Evolutionary conservation across 2,113 vertebrate genomes (phyloP).

Genomic region (Elanus axillaris): DNA sequence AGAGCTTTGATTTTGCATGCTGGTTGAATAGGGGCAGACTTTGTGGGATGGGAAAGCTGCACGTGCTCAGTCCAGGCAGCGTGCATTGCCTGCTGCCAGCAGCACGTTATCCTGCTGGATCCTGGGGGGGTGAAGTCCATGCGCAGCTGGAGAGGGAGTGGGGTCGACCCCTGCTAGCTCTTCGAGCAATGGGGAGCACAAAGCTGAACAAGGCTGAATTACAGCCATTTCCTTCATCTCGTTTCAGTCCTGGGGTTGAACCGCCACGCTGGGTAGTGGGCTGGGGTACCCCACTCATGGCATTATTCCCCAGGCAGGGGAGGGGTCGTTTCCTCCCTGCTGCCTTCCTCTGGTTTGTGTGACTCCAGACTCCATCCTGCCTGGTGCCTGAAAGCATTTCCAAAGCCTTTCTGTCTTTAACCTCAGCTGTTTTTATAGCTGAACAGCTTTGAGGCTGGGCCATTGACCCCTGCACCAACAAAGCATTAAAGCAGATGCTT

Average conservation of each 20-base stretch:
- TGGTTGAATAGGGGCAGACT: neutral
- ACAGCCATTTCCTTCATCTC: neutral
- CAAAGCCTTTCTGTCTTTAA: neutral
- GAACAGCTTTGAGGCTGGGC: neutral
- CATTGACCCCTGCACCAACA: neutral
- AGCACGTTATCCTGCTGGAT: fast-evolving
- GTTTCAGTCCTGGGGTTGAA: neutral
- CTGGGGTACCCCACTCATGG: neutral
- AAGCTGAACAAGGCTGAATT: neutral
- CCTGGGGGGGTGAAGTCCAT: neutral
- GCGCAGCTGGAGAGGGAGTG: neutral
- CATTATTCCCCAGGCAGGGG: neutral
- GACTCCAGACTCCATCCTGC: neutral
- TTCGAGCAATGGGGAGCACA: neutral
- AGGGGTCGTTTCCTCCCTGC: neutral
- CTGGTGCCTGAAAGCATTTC: neutral
- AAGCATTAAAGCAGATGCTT: neutral
- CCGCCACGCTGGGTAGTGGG: fast-evolving
- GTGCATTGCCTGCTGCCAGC: neutral
- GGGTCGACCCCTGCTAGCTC: fast-evolving
- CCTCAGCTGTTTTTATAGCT: neutral
- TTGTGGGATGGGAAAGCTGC: neutral
- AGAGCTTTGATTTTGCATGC: neutral
- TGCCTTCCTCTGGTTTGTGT: neutral
- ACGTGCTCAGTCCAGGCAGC: fast-evolving